Evolutionary conservation across 2,113 vertebrate species (phyloP).

Genomic region (Zosterops japonicus): DNA sequence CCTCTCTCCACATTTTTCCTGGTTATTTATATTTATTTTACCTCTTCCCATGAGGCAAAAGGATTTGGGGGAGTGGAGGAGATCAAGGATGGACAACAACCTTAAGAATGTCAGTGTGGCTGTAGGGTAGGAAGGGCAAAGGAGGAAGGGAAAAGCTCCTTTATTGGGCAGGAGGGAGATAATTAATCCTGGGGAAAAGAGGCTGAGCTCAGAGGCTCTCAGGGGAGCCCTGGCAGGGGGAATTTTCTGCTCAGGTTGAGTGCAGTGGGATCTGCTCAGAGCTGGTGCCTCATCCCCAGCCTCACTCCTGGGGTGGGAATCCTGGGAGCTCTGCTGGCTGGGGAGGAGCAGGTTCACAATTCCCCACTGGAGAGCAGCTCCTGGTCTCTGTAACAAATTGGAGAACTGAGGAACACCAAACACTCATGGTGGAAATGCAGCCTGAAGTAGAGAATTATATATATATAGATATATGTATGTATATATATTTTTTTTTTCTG

Average conservation of each 20-base stretch:
- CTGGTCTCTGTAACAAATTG: not conserved
- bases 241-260: not conserved
- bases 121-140: not conserved
- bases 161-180: conserved; percentile 15
- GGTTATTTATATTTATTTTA: not conserved
- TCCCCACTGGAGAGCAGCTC: not conserved
- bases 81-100: not conserved
- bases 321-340: not conserved
- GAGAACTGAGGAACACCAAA: not conserved
- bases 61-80: not conserved
- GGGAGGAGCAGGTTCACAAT: accelerated
- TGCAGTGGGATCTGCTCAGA: not conserved
- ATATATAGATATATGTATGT: too few species aligned
- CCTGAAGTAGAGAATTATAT: not conserved
- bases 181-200: not conserved
- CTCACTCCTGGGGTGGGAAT: not conserved
- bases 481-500: too few species aligned
- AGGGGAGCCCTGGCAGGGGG: not conserved
- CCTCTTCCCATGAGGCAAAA: not conserved
- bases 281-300: accelerated
- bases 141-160: not conserved
- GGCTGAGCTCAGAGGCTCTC: not conserved
- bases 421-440: not conserved
- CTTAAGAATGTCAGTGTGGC: accelerated
- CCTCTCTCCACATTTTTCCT: not conserved